phyloP scores from a whole-genome alignment of 2,113 vertebrate species.

The Hipposideros armiger region DNA sequence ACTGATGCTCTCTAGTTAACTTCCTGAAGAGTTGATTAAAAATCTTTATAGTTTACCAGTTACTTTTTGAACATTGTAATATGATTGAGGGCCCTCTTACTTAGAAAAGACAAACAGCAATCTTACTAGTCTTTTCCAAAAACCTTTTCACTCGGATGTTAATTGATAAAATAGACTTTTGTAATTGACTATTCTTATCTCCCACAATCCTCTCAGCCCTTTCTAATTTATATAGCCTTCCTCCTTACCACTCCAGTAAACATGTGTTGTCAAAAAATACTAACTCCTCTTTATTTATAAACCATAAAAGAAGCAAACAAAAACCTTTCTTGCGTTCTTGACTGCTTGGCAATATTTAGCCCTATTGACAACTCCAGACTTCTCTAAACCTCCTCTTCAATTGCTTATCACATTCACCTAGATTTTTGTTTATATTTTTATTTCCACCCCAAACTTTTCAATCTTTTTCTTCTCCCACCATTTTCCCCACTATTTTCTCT shows the following conservation, averaged over 20 bases:
- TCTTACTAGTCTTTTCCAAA: neutral
- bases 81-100: neutral
- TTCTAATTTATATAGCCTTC: neutral
- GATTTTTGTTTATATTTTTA: neutral
- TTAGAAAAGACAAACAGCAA: neutral
- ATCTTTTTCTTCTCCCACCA: neutral
- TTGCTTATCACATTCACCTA: neutral
- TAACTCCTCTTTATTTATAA: neutral
- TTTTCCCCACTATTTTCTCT: neutral
- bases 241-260: neutral
- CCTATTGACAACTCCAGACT: neutral
- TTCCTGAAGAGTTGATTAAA: too few species aligned
- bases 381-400: neutral
- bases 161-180: neutral
- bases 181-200: neutral
- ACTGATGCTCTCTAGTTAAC: too few species aligned
- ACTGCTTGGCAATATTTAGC: neutral
- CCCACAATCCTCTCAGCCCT: neutral
- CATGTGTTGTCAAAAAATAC: neutral
- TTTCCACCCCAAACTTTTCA: neutral
- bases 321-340: neutral
- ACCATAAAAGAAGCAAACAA: neutral
- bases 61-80: neutral
- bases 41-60: neutral
- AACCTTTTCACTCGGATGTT: neutral